Evolutionary conservation across 1,140 invertebrate genomes (phyloP), one percentile per base, ranked within the genome.

Genomic region (Pseudomyrmex sp.): DNA sequence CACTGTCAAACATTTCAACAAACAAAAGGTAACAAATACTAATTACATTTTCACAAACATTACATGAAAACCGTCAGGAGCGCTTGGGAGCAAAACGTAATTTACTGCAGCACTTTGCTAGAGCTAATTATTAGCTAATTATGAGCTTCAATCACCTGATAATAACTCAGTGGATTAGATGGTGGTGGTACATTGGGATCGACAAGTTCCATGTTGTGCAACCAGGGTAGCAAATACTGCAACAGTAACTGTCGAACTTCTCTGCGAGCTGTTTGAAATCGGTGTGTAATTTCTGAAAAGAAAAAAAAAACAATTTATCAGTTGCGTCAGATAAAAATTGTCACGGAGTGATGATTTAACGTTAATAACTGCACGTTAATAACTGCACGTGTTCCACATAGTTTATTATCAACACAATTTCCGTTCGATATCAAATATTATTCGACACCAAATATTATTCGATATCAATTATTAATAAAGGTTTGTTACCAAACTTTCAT

Each of bases 171-270:
- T 1, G 97, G 96, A 94, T 97, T 97, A 12, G 96, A 96, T 3
- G 93, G 91, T 2, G 98, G 97, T 10, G 98, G 98, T 73, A 99
- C 97, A 90, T 98, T 98, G 9, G 98, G 98, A 93, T 99, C 99
- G 13, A 99, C 97, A 59, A 99, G 95, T 95, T 99, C 99, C 96
- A 99, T 99, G 93, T 99, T 99, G 90, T 99, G 97, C 46, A 99
- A 95, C 99, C 99, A 99, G 35, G 99, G 99, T 62, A 99, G 94
- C 70, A 99, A 93, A 94, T 99, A 99, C 88, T 98, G 97, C 26
- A 99, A 95, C 80, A 99, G 93, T 82, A 98, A 94, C 90, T 99
- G 98, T 10, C 98, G 95, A 0, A 99, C 97, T 92, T 98, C 97
- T 3, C 98, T 97, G 20, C 98, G 95, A 0, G 98, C 98, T n/a